phyloP scores from a whole-genome alignment of 2,797 vertebrate genomes.

The Labroides dimidiatus region DNA sequence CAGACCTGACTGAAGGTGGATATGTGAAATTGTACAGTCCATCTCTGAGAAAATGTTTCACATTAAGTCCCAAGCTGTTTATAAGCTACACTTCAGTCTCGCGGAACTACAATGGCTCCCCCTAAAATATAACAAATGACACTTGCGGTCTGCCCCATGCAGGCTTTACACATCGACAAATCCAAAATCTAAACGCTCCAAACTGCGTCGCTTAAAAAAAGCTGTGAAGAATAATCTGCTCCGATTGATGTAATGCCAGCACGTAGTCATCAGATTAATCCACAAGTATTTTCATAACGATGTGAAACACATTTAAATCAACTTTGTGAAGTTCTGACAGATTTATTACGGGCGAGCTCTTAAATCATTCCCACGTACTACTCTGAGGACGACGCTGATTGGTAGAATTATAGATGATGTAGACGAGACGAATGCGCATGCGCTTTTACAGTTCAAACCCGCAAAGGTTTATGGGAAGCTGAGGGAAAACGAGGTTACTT shows the following conservation, averaged over 20 bases:
- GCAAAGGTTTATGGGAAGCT: conserved; percentile 68
- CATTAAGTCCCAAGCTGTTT: conserved; percentile 5
- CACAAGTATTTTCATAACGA: conserved; percentile 83
- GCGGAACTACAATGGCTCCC: neutral
- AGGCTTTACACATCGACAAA: conserved; percentile 44
- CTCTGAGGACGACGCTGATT: conserved; percentile 68
- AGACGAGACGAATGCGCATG: conserved; percentile 49
- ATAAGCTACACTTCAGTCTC: conserved; percentile 1
- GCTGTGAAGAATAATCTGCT: conserved; percentile 53
- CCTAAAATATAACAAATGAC: conserved; percentile 33
- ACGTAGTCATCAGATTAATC: conserved; percentile 78
- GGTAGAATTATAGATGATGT: conserved; percentile 51
- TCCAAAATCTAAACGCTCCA: conserved; percentile 60
- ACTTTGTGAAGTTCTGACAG: conserved; percentile 83
- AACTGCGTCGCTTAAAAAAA: conserved; percentile 55
- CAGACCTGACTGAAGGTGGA: conserved; percentile 10
- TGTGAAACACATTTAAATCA: conserved; percentile 84
- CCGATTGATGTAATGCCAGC: conserved; percentile 67
- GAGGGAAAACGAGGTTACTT: conserved; percentile 17
- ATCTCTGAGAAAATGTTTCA: neutral
- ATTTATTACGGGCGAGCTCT: conserved; percentile 78
- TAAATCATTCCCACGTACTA: conserved; percentile 76
- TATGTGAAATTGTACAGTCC: conserved; percentile 6
- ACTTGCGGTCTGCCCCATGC: conserved; percentile 46
- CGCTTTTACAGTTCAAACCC: conserved; percentile 11